Conservation (phyloP, 2,113 vertebrate genomes). For the Sialia sialis region DNA sequence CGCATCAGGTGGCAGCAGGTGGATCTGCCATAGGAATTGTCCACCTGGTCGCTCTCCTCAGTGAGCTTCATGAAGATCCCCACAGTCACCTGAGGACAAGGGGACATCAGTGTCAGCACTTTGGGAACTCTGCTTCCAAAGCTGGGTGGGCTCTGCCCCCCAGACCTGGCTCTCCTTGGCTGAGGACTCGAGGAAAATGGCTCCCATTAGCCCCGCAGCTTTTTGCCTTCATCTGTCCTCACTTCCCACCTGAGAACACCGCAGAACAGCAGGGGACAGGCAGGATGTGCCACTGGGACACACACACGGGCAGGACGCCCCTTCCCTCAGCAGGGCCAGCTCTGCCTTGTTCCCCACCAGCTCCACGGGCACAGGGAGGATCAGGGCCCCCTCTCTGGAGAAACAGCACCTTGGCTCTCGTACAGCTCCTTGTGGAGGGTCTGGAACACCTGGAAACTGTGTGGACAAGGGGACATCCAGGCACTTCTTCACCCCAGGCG, state of each 20-base stretch:
- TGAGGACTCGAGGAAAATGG: constrained; percentile 82
- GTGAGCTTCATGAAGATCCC: constrained; percentile 58
- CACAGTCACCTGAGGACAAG: constrained; percentile 6
- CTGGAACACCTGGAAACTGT: constrained; percentile 86
- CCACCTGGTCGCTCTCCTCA: constrained; percentile 50
- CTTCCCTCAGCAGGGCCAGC: constrained; percentile 82
- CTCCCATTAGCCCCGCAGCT: constrained; percentile 81
- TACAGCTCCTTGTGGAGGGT: constrained; percentile 81
- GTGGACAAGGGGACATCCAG: background rate
- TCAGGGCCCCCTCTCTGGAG: accelerated
- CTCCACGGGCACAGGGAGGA: constrained; percentile 69
- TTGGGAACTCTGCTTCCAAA: accelerated
- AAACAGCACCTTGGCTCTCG: constrained; percentile 74
- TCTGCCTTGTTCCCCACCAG: constrained; percentile 88
- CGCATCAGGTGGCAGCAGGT: constrained; percentile 35
- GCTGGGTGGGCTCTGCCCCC: accelerated
- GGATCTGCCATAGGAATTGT: constrained; percentile 42
- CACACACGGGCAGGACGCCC: background rate
- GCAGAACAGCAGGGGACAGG: background rate
- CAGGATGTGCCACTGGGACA: background rate
- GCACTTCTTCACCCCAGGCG: too few relatives aligned
- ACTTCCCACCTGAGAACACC: constrained; percentile 44
- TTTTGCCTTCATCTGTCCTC: constrained; percentile 83
- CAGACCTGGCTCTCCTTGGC: constrained; percentile 84
- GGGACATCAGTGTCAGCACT: background rate